A percentile compares a stretch with the other conserved stretches of the same genome.
phyloP scores from a whole-genome alignment of 2,797 vertebrate species.

The Florisuga fusca region DNA sequence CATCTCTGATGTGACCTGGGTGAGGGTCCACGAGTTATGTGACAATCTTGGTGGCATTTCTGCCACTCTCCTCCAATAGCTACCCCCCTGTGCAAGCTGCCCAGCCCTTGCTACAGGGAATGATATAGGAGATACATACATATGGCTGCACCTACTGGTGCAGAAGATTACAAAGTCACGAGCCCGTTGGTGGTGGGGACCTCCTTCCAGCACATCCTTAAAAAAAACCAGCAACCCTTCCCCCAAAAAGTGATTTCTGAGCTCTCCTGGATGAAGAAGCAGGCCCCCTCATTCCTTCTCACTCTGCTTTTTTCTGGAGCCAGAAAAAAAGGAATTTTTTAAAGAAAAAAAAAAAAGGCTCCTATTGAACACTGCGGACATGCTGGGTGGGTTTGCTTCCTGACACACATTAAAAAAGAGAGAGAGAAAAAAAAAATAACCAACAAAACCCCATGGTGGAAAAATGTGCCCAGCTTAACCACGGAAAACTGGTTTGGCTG shows the following conservation, averaged over 20 bases:
- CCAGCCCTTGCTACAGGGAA: neutral
- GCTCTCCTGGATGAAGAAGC: constrained; percentile 42
- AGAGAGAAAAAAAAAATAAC: neutral
- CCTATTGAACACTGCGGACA: constrained; percentile 53
- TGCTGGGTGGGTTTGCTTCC: constrained; percentile 80
- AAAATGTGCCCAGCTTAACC: constrained; percentile 75
- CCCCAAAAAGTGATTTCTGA: neutral
- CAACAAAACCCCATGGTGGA: neutral
- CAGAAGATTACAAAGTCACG: neutral
- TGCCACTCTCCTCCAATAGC: neutral
- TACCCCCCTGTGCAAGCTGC: neutral
- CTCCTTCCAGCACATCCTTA: neutral
- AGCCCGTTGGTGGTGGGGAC: neutral
- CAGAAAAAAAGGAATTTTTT: constrained; percentile 39
- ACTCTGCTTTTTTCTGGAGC: neutral
- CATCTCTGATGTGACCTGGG: neutral
- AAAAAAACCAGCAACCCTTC: neutral
- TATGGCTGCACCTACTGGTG: neutral
- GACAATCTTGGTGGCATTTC: neutral
- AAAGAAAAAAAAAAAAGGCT: constrained; percentile 60
- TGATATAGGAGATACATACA: too few species aligned
- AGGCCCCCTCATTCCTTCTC: neutral
- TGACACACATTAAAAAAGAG: constrained; percentile 51
- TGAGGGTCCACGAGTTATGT: neutral
- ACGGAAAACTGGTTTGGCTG: constrained; percentile 81